Base-by-base conservation (phyloP, 2,888 invertebrate species). In the Polylopha cassiicola region DNA sequence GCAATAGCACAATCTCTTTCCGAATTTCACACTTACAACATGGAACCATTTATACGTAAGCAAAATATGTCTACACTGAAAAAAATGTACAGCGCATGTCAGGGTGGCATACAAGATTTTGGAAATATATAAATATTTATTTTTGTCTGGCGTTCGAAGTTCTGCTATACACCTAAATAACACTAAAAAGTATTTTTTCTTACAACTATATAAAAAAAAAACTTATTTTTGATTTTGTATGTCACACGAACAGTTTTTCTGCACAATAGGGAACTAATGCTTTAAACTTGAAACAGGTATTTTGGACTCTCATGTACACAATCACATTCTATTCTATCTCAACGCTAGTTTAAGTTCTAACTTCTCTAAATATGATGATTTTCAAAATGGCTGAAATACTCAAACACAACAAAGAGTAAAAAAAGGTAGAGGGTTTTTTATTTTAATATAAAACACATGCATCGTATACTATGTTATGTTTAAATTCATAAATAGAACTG, bases 231-330 rank as follows among this genome's bases (percentile, higher is more conserved):
- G n/a, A 24, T 5, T 34, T 41, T 46, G 55, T 63, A 54, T 55
- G 59, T 52, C 55, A 58, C 56, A 55, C 53, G 52, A 52, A 47
- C 46, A 53, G 55, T 56, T 65, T 67, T 62, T 62, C 58, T 65
- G 77, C 78, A 79, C 75, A 75, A 78, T 71, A 65, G 75, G 46
- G 58, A 80, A 84, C 78, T 61, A 53, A 85, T 84, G 84, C 84
- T 85, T 85, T 85, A 84, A 85, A 63, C 61, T 61, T 67, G 53
- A 82, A 84, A 84, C 85, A 84, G 84, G 84, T 84, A 84, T 84
- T 82, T 81, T 84, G 71, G 73, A 84, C 60, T 66, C 59, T 66
- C 71, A 71, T 74, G 66, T 74, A 77, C 63, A 70, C 68, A 67
- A 48, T 70, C 69, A 73, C 68, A 61, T 68, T 72, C 71, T 66